Evolutionary conservation across 1,140 invertebrate species (phyloP), one percentile per base, ranked within the genome.

Genomic region (Idris sp.): DNA sequence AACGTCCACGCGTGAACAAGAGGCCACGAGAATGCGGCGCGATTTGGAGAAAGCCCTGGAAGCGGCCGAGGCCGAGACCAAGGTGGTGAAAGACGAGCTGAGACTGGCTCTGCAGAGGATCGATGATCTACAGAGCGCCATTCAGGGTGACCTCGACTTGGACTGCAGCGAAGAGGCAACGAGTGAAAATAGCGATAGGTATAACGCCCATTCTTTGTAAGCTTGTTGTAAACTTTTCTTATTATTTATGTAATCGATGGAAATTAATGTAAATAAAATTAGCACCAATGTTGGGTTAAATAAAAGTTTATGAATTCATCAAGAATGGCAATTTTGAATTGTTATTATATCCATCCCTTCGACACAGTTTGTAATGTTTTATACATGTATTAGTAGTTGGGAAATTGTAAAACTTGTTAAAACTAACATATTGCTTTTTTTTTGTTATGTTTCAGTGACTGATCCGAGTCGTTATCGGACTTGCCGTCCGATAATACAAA

Each of bases 91-190:
- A 61, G 90, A 92, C 41, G 95, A 96, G 86, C 88, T 96, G 14
- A 90, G 93, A 49, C 85, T 96, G 74, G 94, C 95, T 4, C 85
- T 95, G 71, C 94, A 95, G 82, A 88, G 95, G 77, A 95, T 96
- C 65, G 92, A 94, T 38, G 95, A 96, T 84, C 84, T 96, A 5
- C 94, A 96, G 77, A 91, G 92, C 76, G 94, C 94, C n/a, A 92
- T 96, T 81, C 92, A 95, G 79, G 94, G 91, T 2, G 91, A 92
- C 54, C 88, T 92, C 46, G 92, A 92, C 51, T 80, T 89, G 22
- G 88, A 89, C 19, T 87, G 87, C 62, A 88, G 88, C 48, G 88
- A 89, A 73, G 89, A 90, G 77, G 88, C 83, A n/a, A 89, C 87
- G 22, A 88, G 86, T 31, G 90, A 91, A 61, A 90, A 90, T 73